phyloP scores from a whole-genome alignment of 2,888 invertebrate genomes.

The Bugula neritina region DNA sequence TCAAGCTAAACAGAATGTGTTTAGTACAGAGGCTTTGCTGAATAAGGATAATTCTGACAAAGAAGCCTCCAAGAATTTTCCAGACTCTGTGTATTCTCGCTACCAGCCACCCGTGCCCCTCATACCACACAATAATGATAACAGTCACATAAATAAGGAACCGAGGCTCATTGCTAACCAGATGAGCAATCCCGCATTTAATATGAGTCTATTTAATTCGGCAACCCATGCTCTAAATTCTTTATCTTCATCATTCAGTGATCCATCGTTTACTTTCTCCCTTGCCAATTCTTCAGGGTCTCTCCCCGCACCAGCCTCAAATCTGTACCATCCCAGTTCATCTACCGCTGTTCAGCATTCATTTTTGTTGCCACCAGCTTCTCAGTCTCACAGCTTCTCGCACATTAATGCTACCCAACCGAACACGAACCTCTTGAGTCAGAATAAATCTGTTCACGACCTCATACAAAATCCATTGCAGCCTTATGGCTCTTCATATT shows the following conservation, averaged over 20 bases:
- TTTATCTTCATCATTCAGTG: neutral
- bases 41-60: neutral
- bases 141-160: neutral
- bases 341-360: neutral
- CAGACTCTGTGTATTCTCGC: neutral
- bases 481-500: no score
- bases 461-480: no score
- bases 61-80: neutral
- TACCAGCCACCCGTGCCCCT: neutral
- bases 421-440: no score
- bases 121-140: neutral
- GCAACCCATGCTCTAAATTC: neutral
- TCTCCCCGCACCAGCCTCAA: neutral
- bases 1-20: neutral
- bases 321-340: neutral
- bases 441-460: no score
- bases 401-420: no score
- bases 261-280: slow-evolving; percentile 1
- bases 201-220: slow-evolving; percentile 14
- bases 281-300: neutral
- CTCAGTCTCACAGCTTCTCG: neutral
- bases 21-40: slow-evolving; percentile 6
- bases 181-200: neutral
- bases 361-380: neutral
- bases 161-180: neutral